Evolutionary conservation across 2,113 vertebrate species (phyloP).

Genomic region (Theropithecus gelada): DNA sequence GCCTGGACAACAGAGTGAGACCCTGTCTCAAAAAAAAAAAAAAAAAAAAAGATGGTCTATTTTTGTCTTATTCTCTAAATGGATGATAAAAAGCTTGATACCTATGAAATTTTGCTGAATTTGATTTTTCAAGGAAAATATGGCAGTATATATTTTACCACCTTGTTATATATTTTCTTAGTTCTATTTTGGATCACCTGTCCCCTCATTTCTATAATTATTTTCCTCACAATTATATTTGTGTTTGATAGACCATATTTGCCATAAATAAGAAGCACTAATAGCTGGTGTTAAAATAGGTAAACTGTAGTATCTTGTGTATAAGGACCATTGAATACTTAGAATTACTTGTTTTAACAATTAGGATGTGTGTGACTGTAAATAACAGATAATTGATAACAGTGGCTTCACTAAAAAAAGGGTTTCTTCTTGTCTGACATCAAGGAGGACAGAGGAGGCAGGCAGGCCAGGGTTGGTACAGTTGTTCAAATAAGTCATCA

Average conservation of each 20-base stretch:
- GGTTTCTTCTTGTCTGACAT: background rate
- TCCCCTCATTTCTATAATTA: background rate
- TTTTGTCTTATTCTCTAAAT: background rate
- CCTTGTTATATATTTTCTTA: background rate
- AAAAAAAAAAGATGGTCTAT: background rate
- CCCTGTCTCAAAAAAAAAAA: too few species aligned
- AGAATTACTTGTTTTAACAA: background rate
- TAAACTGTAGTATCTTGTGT: background rate
- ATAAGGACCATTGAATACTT: background rate
- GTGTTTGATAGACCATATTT: background rate
- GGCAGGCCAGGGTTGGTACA: background rate
- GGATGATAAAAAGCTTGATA: background rate
- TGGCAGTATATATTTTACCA: background rate
- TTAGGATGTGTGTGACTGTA: background rate
- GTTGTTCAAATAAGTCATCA: background rate
- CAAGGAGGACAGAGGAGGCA: background rate
- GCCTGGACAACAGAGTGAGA: too few species aligned
- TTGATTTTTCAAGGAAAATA: conserved; percentile 41
- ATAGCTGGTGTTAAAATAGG: background rate
- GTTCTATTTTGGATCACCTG: background rate
- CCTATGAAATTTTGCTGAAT: background rate
- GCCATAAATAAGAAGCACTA: background rate
- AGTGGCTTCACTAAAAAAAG: background rate
- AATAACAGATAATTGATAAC: background rate
- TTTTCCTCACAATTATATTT: background rate